Conservation (phyloP, 2,888 invertebrate genomes). For the Cephus pulcher region DNA sequence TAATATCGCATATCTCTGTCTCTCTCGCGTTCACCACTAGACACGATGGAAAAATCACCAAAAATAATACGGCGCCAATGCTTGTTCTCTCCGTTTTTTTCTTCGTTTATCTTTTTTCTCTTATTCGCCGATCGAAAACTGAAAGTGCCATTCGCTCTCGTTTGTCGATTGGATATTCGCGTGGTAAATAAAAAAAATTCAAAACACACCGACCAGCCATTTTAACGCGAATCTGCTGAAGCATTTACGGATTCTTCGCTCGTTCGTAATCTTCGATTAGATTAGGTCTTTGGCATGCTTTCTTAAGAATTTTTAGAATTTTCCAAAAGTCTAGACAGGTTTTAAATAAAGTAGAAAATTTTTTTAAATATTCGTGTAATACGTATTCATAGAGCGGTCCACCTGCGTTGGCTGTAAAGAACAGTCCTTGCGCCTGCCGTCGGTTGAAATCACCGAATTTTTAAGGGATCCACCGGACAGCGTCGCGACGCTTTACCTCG, state of each 20-base stretch:
- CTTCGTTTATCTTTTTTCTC: conserved; percentile 31
- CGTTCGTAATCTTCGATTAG: too few relatives aligned
- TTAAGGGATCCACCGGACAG: conserved; percentile 22
- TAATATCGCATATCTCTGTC: too few relatives aligned
- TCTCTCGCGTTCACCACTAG: too few relatives aligned
- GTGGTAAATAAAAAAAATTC: conserved; percentile 15
- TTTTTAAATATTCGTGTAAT: not conserved
- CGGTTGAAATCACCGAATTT: conserved; percentile 59
- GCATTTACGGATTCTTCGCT: too few relatives aligned
- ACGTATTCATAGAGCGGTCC: conserved; percentile 19
- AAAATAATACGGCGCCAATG: conserved; percentile 31
- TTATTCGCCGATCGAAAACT: conserved; percentile 34
- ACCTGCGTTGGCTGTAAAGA: conserved; percentile 16
- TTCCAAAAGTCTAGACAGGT: not conserved
- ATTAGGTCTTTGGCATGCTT: too few relatives aligned
- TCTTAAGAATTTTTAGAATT: too few relatives aligned
- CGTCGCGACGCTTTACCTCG: conserved; percentile 32
- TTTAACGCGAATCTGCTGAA: too few relatives aligned
- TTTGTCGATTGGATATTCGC: conserved; percentile 14
- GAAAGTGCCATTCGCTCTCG: conserved; percentile 36
- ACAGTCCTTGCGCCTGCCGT: conserved; percentile 39
- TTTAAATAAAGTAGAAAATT: not conserved
- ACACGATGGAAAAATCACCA: conserved; percentile 5
- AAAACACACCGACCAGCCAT: conserved; percentile 14
- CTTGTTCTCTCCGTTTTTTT: conserved; percentile 8